Conservation (phyloP, 2,888 invertebrate genomes). For the Sisyra nigra region DNA sequence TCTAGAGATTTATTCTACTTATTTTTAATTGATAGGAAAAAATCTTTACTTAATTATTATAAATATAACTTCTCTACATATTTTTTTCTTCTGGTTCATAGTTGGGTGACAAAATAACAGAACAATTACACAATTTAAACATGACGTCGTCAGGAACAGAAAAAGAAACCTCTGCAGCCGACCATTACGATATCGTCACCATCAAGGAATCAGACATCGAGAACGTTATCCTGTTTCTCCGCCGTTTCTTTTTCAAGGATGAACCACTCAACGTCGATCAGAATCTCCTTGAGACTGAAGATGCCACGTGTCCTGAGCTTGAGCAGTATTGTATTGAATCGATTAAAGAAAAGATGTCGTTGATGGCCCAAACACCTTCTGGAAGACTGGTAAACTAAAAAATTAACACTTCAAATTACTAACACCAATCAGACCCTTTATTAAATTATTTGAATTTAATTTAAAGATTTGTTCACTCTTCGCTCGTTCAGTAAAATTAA, state of each 20-base stretch:
- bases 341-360: constrained; percentile 36
- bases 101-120: constrained; percentile 7
- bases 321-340: constrained; percentile 38
- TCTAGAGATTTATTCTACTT: too few species aligned
- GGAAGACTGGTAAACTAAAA: constrained; percentile 31
- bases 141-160: constrained; percentile 8
- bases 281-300: constrained; percentile 39
- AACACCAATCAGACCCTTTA: not conserved
- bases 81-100: constrained; percentile 1
- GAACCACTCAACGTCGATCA: constrained; percentile 51
- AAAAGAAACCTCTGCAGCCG: constrained; percentile 8
- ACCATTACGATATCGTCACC: constrained; percentile 27
- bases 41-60: too few species aligned
- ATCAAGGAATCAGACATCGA: constrained; percentile 29
- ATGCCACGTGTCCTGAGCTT: constrained; percentile 41
- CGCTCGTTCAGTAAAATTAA: too few species aligned
- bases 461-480: too few species aligned
- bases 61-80: too few species aligned
- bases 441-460: too few species aligned
- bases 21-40: too few species aligned
- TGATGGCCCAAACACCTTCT: constrained; percentile 41
- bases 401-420: not conserved
- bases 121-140: constrained; percentile 7
- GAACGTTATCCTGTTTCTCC: constrained; percentile 33
- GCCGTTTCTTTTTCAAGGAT: constrained; percentile 51